Conservation (phyloP, 2,888 invertebrate genomes). For the Pyrocoelia pectoralis region DNA sequence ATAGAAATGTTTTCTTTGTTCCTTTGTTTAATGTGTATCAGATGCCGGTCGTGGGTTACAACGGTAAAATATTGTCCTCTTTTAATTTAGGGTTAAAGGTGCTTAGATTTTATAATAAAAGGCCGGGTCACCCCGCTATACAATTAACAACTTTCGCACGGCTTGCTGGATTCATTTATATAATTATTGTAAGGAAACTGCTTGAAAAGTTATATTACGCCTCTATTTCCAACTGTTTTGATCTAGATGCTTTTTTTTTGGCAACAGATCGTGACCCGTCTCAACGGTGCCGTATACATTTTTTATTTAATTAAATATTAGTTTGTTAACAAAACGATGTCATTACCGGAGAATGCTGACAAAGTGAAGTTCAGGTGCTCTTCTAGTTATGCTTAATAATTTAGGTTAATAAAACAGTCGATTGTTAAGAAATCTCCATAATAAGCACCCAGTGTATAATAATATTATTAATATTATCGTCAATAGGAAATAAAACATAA, state of each 20-base stretch:
- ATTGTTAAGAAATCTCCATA: slow-evolving; percentile 13
- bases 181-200: slow-evolving; percentile 15
- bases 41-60: slow-evolving; percentile 13
- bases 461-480: neutral
- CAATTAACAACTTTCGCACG: slow-evolving; percentile 27
- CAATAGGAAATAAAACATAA: neutral
- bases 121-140: slow-evolving; percentile 17
- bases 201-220: neutral
- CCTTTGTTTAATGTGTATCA: slow-evolving; percentile 15
- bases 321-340: neutral
- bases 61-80: slow-evolving; percentile 21
- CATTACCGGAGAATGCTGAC: neutral
- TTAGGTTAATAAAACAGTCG: slow-evolving; percentile 17
- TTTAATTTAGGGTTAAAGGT: slow-evolving; percentile 24
- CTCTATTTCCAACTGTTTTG: neutral
- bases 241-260: neutral
- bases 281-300: too few relatives aligned
- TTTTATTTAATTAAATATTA: neutral
- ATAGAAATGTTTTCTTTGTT: slow-evolving; percentile 17
- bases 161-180: slow-evolving; percentile 10
- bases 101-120: slow-evolving; percentile 23
- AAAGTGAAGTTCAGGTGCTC: neutral
- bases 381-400: neutral
- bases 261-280: too few relatives aligned
- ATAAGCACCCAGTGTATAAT: neutral